Conservation (phyloP, 1,140 invertebrate genomes). For the Samia ricini region DNA sequence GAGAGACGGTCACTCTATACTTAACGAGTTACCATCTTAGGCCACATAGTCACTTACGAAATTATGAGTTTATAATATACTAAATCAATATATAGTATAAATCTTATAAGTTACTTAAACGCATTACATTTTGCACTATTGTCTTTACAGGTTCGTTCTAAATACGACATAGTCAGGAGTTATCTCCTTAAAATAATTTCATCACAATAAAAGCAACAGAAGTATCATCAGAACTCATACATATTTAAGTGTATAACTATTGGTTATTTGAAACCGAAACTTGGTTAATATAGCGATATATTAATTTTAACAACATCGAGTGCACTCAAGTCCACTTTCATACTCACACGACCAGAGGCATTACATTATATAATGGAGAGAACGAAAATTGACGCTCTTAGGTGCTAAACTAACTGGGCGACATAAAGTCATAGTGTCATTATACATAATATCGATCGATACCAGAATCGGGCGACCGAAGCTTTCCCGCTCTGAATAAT, state of each 20-base stretch:
- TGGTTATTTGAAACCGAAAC: background rate
- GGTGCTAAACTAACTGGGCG: background rate
- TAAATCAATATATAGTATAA: too few relatives aligned
- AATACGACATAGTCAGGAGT: too few relatives aligned
- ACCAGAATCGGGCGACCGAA: conserved; percentile 18
- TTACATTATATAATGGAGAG: conserved; percentile 6
- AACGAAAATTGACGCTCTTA: background rate
- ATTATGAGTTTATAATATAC: too few relatives aligned
- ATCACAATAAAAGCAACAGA: too few relatives aligned
- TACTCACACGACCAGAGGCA: conserved; percentile 3
- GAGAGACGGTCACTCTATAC: too few relatives aligned
- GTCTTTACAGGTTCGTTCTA: too few relatives aligned
- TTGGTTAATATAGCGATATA: background rate
- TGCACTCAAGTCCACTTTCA: background rate
- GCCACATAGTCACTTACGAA: too few relatives aligned
- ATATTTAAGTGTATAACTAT: background rate
- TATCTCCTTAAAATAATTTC: too few relatives aligned
- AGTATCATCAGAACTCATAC: background rate
- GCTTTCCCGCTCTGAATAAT: conserved; percentile 26
- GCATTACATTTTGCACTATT: too few relatives aligned
- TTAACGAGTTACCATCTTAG: too few relatives aligned
- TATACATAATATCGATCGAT: conserved; percentile 12
- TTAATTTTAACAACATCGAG: background rate
- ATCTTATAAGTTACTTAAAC: too few relatives aligned
- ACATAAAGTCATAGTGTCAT: background rate